phyloP scores from a whole-genome alignment of 1,140 invertebrate genomes.

The Brachionus rubens region DNA sequence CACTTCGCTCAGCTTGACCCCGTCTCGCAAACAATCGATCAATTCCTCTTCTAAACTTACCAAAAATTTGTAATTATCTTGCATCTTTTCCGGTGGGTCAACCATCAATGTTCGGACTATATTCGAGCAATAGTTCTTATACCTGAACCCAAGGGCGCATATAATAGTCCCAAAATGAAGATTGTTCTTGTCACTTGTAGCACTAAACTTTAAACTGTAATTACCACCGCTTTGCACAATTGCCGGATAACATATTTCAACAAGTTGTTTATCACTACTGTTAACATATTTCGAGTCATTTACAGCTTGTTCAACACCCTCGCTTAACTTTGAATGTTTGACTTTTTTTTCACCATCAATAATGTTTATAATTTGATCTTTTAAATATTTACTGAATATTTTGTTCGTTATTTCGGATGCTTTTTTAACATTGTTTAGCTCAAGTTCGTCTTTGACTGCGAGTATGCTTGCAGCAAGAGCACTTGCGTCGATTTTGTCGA shows the following conservation, averaged over 20 bases:
- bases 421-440: constrained; percentile 87
- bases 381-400: constrained; percentile 91
- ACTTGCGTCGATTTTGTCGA: constrained; percentile 70
- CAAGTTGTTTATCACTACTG: constrained; percentile 75
- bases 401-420: constrained; percentile 87
- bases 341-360: constrained; percentile 89
- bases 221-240: constrained; percentile 97
- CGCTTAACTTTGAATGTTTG: constrained; percentile 85
- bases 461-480: constrained; percentile 78
- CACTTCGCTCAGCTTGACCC: constrained; percentile 65
- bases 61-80: constrained; percentile 86
- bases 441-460: constrained; percentile 89
- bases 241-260: constrained; percentile 95
- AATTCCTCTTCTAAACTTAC: constrained; percentile 86
- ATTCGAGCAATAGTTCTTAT: constrained; percentile 97
- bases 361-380: constrained; percentile 96
- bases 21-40: constrained; percentile 76
- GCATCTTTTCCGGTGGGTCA: constrained; percentile 76
- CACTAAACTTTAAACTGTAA: constrained; percentile 94
- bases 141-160: constrained; percentile 86
- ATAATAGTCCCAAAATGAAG: constrained; percentile 94
- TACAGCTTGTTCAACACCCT: constrained; percentile 83
- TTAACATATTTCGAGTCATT: constrained; percentile 82
- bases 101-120: constrained; percentile 94
- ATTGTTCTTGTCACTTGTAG: constrained; percentile 83